phyloP scores from a whole-genome alignment of 1,140 invertebrate genomes.

The Pantala flavescens region DNA sequence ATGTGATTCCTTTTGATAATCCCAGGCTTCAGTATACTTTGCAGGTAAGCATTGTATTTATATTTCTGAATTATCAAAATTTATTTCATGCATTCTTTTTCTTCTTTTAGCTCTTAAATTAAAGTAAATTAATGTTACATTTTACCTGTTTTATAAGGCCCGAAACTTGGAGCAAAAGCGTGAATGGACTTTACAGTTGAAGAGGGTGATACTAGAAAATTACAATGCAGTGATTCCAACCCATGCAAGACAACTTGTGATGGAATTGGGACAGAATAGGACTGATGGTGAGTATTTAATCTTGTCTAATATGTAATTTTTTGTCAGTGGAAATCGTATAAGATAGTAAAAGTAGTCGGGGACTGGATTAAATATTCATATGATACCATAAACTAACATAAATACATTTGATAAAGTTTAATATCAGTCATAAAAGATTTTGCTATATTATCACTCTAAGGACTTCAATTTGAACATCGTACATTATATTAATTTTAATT shows the following conservation, averaged over 20 bases:
- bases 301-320: neutral
- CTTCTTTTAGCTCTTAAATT: slow-evolving; percentile 8
- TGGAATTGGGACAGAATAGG: slow-evolving; percentile 78
- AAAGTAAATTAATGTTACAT: neutral
- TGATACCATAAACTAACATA: neutral
- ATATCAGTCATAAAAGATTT: too few relatives aligned
- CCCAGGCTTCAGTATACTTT: slow-evolving; percentile 80
- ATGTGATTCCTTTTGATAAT: slow-evolving; percentile 92
- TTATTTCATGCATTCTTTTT: too few relatives aligned
- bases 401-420: neutral
- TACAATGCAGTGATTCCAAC: slow-evolving; percentile 87
- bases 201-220: slow-evolving; percentile 88
- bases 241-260: slow-evolving; percentile 83
- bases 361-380: neutral
- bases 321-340: neutral
- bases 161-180: slow-evolving; percentile 82
- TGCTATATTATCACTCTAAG: too few relatives aligned
- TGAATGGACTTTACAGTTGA: slow-evolving; percentile 84
- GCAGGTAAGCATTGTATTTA: slow-evolving; percentile 46
- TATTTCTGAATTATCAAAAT: too few relatives aligned
- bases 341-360: too few relatives aligned
- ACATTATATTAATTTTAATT: too few relatives aligned
- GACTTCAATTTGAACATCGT: too few relatives aligned
- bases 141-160: slow-evolving; percentile 42
- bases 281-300: slow-evolving; percentile 43